phyloP scores from a whole-genome alignment of 2,888 invertebrate species.

The Limnephilus rhombicus region DNA sequence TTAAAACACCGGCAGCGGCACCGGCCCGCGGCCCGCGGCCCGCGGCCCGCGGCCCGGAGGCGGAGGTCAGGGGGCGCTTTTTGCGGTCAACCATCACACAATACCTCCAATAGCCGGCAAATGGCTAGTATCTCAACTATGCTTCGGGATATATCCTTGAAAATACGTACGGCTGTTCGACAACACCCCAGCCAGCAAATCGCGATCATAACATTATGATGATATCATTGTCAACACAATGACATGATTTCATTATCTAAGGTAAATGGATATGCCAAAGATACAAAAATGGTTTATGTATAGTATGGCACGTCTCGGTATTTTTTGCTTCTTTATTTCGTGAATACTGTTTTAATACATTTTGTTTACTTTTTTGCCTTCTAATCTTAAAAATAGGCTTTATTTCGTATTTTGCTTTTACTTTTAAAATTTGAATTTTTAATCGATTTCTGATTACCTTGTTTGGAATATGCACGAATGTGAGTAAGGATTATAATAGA shows the following conservation, averaged over 20 bases:
- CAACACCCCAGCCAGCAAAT: background rate
- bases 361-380: background rate
- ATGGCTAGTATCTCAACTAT: background rate
- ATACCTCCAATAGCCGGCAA: background rate
- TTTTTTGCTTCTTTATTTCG: background rate
- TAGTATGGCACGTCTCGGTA: background rate
- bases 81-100: conserved; percentile 21
- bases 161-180: background rate
- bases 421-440: background rate
- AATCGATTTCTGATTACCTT: background rate
- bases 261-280: background rate
- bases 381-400: background rate
- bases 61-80: conserved; percentile 10
- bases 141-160: background rate
- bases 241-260: background rate
- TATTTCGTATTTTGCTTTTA: background rate
- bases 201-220: background rate
- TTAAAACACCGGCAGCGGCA: background rate
- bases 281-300: conserved; percentile 21
- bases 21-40: no score
- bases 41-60: no score
- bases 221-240: background rate
- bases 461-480: background rate
- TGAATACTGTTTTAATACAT: background rate
- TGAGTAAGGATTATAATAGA: background rate